Evolutionary conservation across 2,113 vertebrate genomes (phyloP).

Genomic region (Melanocharis versteri): DNA sequence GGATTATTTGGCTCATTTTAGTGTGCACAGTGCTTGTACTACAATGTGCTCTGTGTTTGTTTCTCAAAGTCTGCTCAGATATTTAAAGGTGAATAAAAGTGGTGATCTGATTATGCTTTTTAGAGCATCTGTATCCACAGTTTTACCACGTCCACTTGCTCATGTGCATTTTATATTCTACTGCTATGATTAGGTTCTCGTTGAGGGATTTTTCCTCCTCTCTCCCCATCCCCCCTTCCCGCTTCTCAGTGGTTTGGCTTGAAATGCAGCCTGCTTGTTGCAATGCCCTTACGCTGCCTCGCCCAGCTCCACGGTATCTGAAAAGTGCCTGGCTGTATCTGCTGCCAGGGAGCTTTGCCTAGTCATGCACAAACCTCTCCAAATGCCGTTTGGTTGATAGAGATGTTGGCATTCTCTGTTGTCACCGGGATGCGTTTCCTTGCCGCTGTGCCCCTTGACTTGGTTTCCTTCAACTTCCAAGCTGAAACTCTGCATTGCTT

Average conservation of each 20-base stretch:
- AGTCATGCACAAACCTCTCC: constrained; percentile 21
- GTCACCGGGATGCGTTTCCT: not conserved
- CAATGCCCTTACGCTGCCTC: not conserved
- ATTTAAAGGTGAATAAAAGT: not conserved
- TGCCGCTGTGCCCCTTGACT: not conserved
- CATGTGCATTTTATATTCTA: not conserved
- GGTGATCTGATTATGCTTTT: not conserved
- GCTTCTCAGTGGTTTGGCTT: not conserved
- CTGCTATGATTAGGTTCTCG: not conserved
- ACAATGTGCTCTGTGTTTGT: not conserved
- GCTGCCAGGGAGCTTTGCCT: constrained; percentile 46
- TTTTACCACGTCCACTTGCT: not conserved
- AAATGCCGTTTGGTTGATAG: not conserved
- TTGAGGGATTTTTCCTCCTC: not conserved
- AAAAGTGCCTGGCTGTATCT: not conserved
- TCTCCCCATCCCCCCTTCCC: not conserved
- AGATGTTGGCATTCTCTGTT: not conserved
- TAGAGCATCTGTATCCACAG: not conserved
- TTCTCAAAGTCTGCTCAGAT: not conserved
- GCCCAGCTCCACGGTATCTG: not conserved
- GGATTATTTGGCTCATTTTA: not conserved
- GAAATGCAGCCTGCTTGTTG: not conserved
- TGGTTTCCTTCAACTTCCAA: not conserved
- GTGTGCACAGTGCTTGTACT: not conserved
- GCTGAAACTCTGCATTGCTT: not conserved